Evolutionary conservation across 2,113 vertebrate species (phyloP), one percentile per base, ranked within the genome.

Genomic region (Bombycilla garrulus): DNA sequence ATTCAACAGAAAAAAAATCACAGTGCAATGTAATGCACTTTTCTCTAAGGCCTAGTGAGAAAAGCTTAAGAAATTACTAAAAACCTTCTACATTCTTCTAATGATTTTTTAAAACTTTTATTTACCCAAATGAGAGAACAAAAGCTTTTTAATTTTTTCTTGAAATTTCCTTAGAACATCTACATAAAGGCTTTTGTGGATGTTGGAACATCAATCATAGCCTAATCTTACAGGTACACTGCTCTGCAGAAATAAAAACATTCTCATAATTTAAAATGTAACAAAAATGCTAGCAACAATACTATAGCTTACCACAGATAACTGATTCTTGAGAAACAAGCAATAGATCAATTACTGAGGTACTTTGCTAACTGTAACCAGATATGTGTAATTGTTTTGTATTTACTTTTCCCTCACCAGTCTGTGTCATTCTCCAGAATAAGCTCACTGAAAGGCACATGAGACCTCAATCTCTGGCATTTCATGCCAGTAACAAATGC

Each of bases 401-500:
- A 6, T 28, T 58, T 42, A 42, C 24, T 67, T 88, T 71, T 80
- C 8, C 19, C 36, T 33, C 24, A 47, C 12, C 12, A 26, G 61
- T 47, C 19, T 33, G 12, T 36, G 24, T 25, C n/a, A n/a, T 24
- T 80, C 38, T 56, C 38, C 31, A 47, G 22, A 54, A 76, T 13
- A 33, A 57, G 3, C 6, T 65, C 29, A 28, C 4, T 51, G 38
- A 31, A 78, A 69, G 19, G 23, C 16, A 48, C 2, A 0, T 1
- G 47, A 33, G 18, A 22, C 8, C 44, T 48, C 12, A 40, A n/a
- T 36, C 12, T 70, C 33, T 0, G 1, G 12, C 29, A n/a, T 36
- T 88, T 56, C 0, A 2, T 73, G 58, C 6, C 33, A 77, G 18
- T 33, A 62, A 47, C 8, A 65, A 88, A 80, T 18, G 33, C 29